A percentile compares a stretch with the other conserved stretches of the same genome.
Evolutionary conservation across 1,140 invertebrate genomes (phyloP).

Genomic region (Neotoxoptera formosana): DNA sequence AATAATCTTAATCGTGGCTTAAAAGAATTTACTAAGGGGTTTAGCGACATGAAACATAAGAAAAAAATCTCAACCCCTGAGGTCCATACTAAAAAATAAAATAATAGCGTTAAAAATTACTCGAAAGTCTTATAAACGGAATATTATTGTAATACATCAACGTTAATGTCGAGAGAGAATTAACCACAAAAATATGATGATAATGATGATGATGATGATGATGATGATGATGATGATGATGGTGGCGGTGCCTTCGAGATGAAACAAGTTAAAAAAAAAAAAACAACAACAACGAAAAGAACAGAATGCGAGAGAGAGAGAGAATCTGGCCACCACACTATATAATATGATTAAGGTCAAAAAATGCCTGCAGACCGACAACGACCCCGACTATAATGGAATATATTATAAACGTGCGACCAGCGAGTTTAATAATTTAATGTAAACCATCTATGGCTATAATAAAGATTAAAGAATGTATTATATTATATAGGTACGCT

Average conservation of each 20-base stretch:
- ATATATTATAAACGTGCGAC: conserved; percentile 51
- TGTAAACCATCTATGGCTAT: conserved; percentile 32
- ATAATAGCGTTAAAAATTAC: conserved; percentile 47
- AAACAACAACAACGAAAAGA: conserved; percentile 40
- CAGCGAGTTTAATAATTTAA: conserved; percentile 32
- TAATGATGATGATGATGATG: conserved; percentile 5
- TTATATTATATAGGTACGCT: neutral
- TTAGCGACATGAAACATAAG: neutral
- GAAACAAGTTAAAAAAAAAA: conserved; percentile 53
- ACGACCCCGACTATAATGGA: conserved; percentile 41
- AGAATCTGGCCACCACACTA: conserved; percentile 46
- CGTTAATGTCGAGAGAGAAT: conserved; percentile 47
- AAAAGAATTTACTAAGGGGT: neutral
- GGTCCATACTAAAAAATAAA: conserved; percentile 8
- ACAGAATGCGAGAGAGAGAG: conserved; percentile 41
- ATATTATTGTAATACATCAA: conserved; percentile 50
- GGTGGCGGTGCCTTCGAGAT: conserved; percentile 46
- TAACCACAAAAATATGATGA: conserved; percentile 45
- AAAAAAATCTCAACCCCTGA: conserved; percentile 27
- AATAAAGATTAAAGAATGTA: conserved; percentile 23
- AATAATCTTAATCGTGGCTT: neutral
- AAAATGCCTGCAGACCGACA: conserved; percentile 50
- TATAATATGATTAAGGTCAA: conserved; percentile 40
- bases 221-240: neutral
- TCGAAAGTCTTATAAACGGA: conserved; percentile 42